Base-by-base conservation (phyloP, 2,888 invertebrate genomes). In the Arenicola marina region DNA sequence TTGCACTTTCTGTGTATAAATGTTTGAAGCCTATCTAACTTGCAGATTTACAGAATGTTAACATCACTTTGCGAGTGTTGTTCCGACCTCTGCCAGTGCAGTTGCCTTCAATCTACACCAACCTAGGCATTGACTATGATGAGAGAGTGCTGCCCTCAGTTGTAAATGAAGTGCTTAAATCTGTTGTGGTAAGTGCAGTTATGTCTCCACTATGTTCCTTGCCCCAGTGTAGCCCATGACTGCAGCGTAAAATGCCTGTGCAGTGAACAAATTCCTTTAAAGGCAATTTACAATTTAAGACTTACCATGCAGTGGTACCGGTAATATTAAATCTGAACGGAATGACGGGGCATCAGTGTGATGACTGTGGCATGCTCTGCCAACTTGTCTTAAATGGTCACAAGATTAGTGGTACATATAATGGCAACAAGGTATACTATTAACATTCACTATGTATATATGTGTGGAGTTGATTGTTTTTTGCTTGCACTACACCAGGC, bases 131-230 rank as follows among this genome's bases (percentile, higher is more conserved):
- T 69, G 99, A 99, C 85, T 99, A 99, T 79, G 99, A 99, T 84
- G 99, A 99, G 84, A 88, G 99, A 84, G 98, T 99, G 38, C 85
- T 99, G 67, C 99, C 99, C 4, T 99, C 99, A 1, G 99, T 99
- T 84, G 97, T 97, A 15, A 91, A 95, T 76, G 99, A 99, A 89
- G 98, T 99, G 18, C 85, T 99, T 59, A 99, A 99, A 85, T 93
- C 98, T 59, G 97, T 98, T 56, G 98, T 99, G 34, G 88, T 88
- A 80, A 76, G 78, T 75, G n/a, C 31, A n/a, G n/a, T n/a, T n/a
- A n/a, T n/a, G n/a, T n/a, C n/a, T n/a, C n/a, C n/a, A n/a, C 11
- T 15, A 15, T 7, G 38, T 38, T 38, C 43, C 11, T 38, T 38
- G 43, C 15, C 15, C 15, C 43, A 38, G n/a, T n/a, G n/a, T n/a